Evolutionary conservation across 2,888 invertebrate genomes (phyloP).

Genomic region (Nemapogon koenigi): DNA sequence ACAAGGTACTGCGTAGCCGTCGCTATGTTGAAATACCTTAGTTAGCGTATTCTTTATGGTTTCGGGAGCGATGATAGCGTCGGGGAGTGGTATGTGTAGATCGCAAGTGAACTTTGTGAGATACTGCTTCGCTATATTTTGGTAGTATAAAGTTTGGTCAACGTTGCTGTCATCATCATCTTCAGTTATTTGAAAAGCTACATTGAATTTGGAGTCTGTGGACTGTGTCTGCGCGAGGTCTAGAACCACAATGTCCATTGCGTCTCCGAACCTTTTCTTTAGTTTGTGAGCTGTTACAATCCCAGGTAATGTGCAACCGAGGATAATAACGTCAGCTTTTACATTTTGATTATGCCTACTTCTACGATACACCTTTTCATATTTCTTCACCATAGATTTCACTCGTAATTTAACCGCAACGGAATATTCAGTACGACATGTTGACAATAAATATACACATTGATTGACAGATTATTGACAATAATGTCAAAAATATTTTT

Average conservation of each 20-base stretch:
- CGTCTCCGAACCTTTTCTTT: slow-evolving; percentile 42
- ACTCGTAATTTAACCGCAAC: too few relatives aligned
- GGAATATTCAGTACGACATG: too few relatives aligned
- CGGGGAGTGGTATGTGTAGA: slow-evolving; percentile 37
- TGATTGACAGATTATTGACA: too few relatives aligned
- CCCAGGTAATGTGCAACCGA: slow-evolving; percentile 51
- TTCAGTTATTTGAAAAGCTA: slow-evolving; percentile 29
- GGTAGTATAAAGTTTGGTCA: too few relatives aligned
- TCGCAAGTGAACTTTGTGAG: slow-evolving; percentile 35
- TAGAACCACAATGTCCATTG: slow-evolving; percentile 45
- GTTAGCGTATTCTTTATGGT: slow-evolving; percentile 21
- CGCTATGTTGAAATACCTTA: slow-evolving; percentile 41
- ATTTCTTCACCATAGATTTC: background rate
- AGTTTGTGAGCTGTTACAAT: slow-evolving; percentile 51
- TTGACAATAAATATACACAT: too few relatives aligned
- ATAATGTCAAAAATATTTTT: too few relatives aligned
- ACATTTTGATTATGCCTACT: slow-evolving; percentile 18
- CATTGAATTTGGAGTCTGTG: slow-evolving; percentile 28
- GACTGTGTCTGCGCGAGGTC: slow-evolving; percentile 25
- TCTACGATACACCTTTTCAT: slow-evolving; percentile 12
- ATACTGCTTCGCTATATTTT: slow-evolving; percentile 32
- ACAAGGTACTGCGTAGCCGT: slow-evolving; percentile 34
- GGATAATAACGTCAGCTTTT: slow-evolving; percentile 45
- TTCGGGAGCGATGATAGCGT: slow-evolving; percentile 29
- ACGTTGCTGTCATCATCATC: slow-evolving; percentile 17